phyloP scores from a whole-genome alignment of 2,888 invertebrate species.

The Lochmaea crataegi region DNA sequence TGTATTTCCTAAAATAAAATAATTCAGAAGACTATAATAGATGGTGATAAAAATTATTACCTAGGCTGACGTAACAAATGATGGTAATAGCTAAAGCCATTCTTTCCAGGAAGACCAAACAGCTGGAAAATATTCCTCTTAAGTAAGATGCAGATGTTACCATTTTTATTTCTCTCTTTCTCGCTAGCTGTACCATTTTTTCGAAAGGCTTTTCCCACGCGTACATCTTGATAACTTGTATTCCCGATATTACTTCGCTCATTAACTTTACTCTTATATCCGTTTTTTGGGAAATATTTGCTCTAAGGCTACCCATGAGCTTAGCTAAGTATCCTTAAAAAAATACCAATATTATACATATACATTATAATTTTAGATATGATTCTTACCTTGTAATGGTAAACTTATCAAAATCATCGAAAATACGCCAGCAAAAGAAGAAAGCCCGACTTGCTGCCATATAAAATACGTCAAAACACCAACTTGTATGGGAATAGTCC shows the following conservation, averaged over 20 bases:
- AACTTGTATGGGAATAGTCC: constrained; percentile 83
- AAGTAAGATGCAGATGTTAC: constrained; percentile 72
- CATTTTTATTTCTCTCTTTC: constrained; percentile 74
- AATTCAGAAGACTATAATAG: background rate
- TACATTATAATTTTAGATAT: background rate
- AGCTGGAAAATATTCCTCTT: constrained; percentile 72
- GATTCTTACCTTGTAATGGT: constrained; percentile 65
- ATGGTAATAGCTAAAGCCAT: constrained; percentile 85
- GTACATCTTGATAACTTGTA: constrained; percentile 83
- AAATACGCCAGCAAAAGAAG: constrained; percentile 72
- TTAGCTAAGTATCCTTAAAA: constrained; percentile 54
- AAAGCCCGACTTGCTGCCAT: constrained; percentile 68
- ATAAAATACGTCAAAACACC: constrained; percentile 71
- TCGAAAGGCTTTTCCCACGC: constrained; percentile 81
- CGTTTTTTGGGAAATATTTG: constrained; percentile 66
- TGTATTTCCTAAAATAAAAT: constrained; percentile 46
- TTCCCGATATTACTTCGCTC: constrained; percentile 79
- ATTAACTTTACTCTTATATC: constrained; percentile 77
- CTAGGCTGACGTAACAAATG: constrained; percentile 78
- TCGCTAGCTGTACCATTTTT: constrained; percentile 69
- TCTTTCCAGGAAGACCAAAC: constrained; percentile 83
- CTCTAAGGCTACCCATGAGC: constrained; percentile 63
- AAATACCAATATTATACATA: background rate
- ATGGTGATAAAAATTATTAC: constrained; percentile 52
- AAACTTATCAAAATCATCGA: constrained; percentile 67